A percentile compares a stretch with the other conserved stretches of the same genome.
These are phyloP conservation scores for Mycteria americana DNA, from an alignment of 2,797 vertebrate species.

Conservation along the genomic window DNA sequence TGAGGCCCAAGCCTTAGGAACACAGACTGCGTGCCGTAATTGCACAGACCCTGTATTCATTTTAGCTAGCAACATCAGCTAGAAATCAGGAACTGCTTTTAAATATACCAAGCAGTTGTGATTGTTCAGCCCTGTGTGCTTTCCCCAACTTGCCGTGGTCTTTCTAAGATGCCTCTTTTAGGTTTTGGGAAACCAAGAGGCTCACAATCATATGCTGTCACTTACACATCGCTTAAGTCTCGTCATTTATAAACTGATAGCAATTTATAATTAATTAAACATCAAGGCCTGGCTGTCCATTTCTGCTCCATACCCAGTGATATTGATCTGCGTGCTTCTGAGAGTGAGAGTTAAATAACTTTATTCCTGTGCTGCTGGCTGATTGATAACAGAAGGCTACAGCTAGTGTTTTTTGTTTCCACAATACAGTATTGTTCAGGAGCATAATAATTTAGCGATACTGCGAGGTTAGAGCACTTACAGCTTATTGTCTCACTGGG, in stretches of 20 bases:
- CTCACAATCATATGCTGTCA: not conserved
- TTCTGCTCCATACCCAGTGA: not conserved
- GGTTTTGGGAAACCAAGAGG: not conserved
- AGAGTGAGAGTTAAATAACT: not conserved
- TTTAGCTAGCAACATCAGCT: not conserved
- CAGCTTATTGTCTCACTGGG: slow-evolving; percentile 53
- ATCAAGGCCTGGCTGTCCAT: not conserved
- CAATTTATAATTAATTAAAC: slow-evolving; percentile 11
- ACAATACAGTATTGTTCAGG: slow-evolving; percentile 60
- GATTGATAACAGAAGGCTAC: slow-evolving; percentile 53
- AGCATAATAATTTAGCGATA: slow-evolving; percentile 59
- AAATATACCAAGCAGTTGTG: not conserved
- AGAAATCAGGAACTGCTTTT: not conserved
- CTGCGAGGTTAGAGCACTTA: slow-evolving; percentile 28
- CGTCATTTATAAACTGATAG: not conserved
- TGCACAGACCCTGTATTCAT: not conserved
- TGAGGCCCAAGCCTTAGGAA: not conserved
- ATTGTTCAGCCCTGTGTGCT: not conserved
- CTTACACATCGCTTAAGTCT: not conserved
- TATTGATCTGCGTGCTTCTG: not conserved
- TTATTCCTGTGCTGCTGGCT: not conserved
- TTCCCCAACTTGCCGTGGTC: not conserved
- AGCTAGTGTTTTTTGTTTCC: slow-evolving; percentile 33
- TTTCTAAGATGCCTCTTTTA: not conserved
- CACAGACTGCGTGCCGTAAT: rapidly evolving